Percentiles rank a stretch among this genome's conserved stretches.
These are phyloP conservation scores for Leguminivora glycinivorella DNA, from an alignment of 1,140 invertebrate species.

Conservation along the genomic window DNA sequence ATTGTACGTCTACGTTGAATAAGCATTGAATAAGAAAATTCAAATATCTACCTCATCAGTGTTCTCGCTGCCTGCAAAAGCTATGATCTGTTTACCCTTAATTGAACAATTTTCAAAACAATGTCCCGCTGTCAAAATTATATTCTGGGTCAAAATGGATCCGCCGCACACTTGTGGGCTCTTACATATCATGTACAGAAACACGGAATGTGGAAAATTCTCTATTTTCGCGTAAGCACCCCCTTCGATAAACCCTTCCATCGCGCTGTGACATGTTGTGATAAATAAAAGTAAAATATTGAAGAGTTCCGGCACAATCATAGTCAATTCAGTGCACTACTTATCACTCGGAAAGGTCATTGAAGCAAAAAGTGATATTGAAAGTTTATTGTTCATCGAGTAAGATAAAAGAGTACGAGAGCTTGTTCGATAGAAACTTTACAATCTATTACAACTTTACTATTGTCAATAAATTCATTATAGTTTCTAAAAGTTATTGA, in stretches of 20 bases:
- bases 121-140: slow-evolving; percentile 11
- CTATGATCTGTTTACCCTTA: background rate
- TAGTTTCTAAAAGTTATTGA: too few relatives aligned
- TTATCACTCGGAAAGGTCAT: background rate
- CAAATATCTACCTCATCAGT: background rate
- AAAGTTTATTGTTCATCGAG: background rate
- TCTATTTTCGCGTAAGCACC: slow-evolving; percentile 14
- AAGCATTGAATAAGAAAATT: background rate
- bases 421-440: too few relatives aligned
- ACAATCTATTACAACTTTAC: too few relatives aligned
- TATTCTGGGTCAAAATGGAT: background rate
- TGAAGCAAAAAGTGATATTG: background rate
- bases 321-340: background rate
- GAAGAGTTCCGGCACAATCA: background rate
- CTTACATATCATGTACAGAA: background rate
- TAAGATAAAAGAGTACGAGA: background rate
- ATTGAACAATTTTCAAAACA: background rate
- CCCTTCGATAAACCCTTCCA: background rate
- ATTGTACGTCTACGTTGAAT: too few relatives aligned
- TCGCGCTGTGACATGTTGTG: background rate
- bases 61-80: background rate
- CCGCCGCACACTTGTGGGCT: background rate
- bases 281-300: background rate
- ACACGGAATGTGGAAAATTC: slow-evolving; percentile 9
- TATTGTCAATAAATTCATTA: too few relatives aligned